Evolutionary conservation across 2,113 vertebrate species (phyloP).

Genomic region (Strix aluco): DNA sequence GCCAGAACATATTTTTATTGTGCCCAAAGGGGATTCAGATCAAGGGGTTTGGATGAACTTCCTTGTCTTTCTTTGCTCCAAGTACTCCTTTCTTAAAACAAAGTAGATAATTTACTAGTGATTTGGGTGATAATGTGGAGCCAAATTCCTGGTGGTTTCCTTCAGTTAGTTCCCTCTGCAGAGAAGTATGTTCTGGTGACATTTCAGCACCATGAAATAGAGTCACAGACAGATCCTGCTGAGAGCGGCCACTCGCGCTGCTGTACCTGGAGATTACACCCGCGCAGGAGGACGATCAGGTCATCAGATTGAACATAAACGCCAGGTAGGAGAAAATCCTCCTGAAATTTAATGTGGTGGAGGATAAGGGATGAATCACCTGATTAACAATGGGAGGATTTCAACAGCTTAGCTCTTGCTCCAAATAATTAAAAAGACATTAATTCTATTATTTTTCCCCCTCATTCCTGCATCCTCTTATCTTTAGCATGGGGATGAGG

Average conservation of each 20-base stretch:
- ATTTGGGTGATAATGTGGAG: background rate
- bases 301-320: rapidly evolving
- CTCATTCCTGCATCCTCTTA: background rate
- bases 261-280: background rate
- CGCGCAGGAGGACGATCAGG: background rate
- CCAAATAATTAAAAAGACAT: background rate
- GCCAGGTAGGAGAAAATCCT: background rate
- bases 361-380: background rate
- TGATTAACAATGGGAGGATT: background rate
- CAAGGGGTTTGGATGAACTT: background rate
- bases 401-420: background rate
- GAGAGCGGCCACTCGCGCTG: background rate
- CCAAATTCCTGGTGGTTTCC: constrained; percentile 18
- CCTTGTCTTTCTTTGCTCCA: background rate
- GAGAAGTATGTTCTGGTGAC: background rate
- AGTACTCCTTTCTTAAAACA: background rate
- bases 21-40: constrained; percentile 29
- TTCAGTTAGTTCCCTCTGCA: background rate
- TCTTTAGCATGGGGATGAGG: background rate
- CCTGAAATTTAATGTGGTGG: background rate
- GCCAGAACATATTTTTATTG: background rate
- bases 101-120: background rate
- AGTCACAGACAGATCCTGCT: background rate
- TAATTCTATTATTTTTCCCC: background rate
- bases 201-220: background rate